phyloP scores from a whole-genome alignment of 2,888 invertebrate genomes.

The Nephrotoma guestfalica region DNA sequence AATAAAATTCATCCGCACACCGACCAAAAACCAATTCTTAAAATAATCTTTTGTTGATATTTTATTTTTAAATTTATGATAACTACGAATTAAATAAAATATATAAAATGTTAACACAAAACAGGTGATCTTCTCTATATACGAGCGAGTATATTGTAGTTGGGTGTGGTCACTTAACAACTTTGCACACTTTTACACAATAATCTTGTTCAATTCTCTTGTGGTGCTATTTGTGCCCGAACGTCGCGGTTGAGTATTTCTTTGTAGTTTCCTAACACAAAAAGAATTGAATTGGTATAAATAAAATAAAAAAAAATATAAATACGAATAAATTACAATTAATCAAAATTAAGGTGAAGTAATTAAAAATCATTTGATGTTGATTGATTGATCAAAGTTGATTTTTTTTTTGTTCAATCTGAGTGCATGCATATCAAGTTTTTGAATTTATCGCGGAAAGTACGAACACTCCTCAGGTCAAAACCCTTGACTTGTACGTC shows the following conservation, averaged over 20 bases:
- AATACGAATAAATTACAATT: background rate
- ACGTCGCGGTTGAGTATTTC: background rate
- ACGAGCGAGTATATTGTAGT: background rate
- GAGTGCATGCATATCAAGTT: background rate
- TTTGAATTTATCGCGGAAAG: background rate
- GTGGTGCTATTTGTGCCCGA: background rate
- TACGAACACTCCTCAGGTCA: background rate
- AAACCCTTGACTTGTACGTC: background rate
- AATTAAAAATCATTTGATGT: background rate
- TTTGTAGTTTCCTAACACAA: background rate
- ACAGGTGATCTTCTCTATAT: background rate
- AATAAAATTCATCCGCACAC: background rate
- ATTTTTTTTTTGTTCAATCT: background rate
- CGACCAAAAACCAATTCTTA: background rate
- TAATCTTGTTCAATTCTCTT: background rate
- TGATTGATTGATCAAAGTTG: background rate
- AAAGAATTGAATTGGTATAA: background rate
- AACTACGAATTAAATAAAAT: background rate
- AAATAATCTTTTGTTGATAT: background rate
- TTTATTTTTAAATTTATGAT: background rate
- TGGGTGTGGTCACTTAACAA: constrained; percentile 4
- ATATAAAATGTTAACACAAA: background rate
- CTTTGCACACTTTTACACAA: background rate
- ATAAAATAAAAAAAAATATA: background rate
- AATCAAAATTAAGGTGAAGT: background rate